A percentile compares a stretch with the other conserved stretches of the same genome.
Evolutionary conservation across 1,140 invertebrate species (phyloP).

Genomic region (Drosophila sturtevanti): DNA sequence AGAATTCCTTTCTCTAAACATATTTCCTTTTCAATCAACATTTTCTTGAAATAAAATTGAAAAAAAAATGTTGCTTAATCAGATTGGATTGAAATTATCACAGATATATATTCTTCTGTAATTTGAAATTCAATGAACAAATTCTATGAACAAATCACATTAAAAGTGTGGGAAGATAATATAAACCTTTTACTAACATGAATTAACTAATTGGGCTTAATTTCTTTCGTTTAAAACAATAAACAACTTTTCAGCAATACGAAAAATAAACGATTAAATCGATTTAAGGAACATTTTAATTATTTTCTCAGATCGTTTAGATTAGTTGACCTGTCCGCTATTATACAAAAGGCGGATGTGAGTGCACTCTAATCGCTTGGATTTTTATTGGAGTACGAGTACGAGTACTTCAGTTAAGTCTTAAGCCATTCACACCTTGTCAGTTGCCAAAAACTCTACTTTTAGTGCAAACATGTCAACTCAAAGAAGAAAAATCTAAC

Average conservation of each 20-base stretch:
- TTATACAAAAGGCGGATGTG: background rate
- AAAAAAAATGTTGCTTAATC: too few species aligned
- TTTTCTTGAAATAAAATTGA: too few species aligned
- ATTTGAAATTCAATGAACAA: too few species aligned
- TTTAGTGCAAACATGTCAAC: slow-evolving; percentile 35
- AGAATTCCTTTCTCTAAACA: too few species aligned
- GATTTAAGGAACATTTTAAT: background rate
- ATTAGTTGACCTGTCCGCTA: background rate
- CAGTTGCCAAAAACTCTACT: slow-evolving; percentile 22
- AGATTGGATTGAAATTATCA: too few species aligned
- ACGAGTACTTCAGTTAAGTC: slow-evolving; percentile 5
- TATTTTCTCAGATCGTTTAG: background rate
- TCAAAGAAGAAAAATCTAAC: slow-evolving; percentile 66
- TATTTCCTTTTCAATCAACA: too few species aligned
- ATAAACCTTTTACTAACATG: too few species aligned
- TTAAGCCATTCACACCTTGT: slow-evolving; percentile 40
- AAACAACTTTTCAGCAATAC: background rate
- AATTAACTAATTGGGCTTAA: too few species aligned
- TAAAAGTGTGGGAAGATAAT: too few species aligned
- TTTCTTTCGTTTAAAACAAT: too few species aligned
- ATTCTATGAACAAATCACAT: too few species aligned
- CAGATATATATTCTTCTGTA: too few species aligned
- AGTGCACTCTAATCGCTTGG: background rate
- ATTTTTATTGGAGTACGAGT: background rate
- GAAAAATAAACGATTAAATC: background rate